These are phyloP conservation scores for Brachionus angularis DNA, from an alignment of 1,140 invertebrate species.

Conservation along the genomic window DNA sequence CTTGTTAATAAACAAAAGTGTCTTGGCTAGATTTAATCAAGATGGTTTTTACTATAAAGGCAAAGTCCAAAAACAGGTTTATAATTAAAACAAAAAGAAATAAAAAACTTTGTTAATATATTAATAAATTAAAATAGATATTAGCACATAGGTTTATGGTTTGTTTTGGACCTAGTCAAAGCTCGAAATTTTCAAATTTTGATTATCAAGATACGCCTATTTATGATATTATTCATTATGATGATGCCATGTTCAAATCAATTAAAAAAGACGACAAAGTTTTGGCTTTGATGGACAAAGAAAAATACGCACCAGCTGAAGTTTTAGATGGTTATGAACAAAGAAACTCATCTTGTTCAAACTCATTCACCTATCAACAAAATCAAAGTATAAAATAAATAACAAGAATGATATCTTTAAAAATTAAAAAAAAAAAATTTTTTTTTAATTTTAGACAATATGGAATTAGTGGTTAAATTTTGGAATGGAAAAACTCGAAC, in stretches of 20 bases:
- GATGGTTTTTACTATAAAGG: slow-evolving; percentile 57
- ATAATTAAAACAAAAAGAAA: slow-evolving; percentile 5
- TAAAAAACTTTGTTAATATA: neutral
- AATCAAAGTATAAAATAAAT: neutral
- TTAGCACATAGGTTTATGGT: slow-evolving; percentile 51
- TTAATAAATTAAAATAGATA: slow-evolving; percentile 47
- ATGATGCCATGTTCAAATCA: slow-evolving; percentile 51
- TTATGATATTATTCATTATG: slow-evolving; percentile 52
- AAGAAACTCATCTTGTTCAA: slow-evolving; percentile 32
- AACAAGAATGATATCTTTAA: neutral
- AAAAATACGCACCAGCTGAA: slow-evolving; percentile 51
- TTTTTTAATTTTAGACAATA: neutral
- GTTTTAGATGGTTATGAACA: slow-evolving; percentile 54
- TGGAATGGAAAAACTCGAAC: slow-evolving; percentile 31
- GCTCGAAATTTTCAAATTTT: slow-evolving; percentile 51
- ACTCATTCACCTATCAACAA: neutral
- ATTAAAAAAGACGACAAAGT: slow-evolving; percentile 51
- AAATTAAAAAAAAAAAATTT: neutral
- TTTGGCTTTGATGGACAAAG: slow-evolving; percentile 52
- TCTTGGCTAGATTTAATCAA: slow-evolving; percentile 51
- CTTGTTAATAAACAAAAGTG: slow-evolving; percentile 52
- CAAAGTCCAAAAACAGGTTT: slow-evolving; percentile 56
- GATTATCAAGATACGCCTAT: slow-evolving; percentile 54
- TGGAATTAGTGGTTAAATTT: neutral
- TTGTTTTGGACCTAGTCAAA: slow-evolving; percentile 51